Evolutionary conservation across 2,888 invertebrate genomes (phyloP).

Genomic region (Galeopsomyia nigrocyanea): DNA sequence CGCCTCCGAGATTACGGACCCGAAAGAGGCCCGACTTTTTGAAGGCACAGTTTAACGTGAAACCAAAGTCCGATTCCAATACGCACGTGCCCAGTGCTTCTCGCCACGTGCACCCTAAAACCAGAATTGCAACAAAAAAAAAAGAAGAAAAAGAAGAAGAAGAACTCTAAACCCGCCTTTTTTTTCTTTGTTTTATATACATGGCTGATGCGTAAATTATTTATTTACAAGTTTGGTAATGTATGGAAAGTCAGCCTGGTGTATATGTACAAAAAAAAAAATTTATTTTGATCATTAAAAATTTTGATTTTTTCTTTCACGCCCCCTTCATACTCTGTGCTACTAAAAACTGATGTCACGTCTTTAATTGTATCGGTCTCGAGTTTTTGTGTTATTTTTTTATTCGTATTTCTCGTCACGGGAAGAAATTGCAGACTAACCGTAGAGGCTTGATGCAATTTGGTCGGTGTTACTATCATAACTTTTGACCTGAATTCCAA

Average conservation of each 20-base stretch:
- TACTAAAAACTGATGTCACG: conserved; percentile 53
- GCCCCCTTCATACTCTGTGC: conserved; percentile 57
- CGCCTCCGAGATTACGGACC: conserved; percentile 89
- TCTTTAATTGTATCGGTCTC: conserved; percentile 3
- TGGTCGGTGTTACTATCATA: too few species aligned
- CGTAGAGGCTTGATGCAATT: too few species aligned
- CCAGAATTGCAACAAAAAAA: conserved; percentile 62
- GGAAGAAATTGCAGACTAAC: too few species aligned
- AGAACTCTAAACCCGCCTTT: background rate
- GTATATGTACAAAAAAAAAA: too few species aligned
- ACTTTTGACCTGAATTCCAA: too few species aligned
- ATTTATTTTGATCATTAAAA: too few species aligned
- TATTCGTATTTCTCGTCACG: background rate
- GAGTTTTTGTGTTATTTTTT: conserved; percentile 16
- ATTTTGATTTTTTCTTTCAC: conserved; percentile 33
- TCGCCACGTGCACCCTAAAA: conserved; percentile 75
- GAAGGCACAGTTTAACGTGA: conserved; percentile 92
- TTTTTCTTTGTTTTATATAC: background rate
- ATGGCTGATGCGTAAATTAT: too few species aligned
- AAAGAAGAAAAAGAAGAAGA: background rate
- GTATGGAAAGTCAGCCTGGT: too few species aligned
- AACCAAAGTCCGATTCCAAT: conserved; percentile 90
- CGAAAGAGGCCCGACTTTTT: conserved; percentile 92
- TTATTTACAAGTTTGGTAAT: too few species aligned
- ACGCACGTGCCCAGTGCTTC: conserved; percentile 85